Evolutionary conservation across 1,140 invertebrate genomes (phyloP).

Genomic region (Zophobas morio): DNA sequence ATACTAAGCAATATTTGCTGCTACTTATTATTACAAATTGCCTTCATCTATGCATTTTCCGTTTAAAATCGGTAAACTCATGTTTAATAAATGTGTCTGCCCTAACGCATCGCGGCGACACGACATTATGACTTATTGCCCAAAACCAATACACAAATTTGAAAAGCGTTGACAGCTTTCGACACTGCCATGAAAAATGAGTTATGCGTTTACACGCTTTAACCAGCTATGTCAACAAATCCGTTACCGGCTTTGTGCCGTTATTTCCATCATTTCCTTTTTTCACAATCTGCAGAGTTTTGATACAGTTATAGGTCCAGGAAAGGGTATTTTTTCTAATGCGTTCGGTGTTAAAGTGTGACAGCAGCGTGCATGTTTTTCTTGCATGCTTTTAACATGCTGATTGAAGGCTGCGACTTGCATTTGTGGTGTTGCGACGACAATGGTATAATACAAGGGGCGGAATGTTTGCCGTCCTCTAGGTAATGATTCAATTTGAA

Average conservation of each 20-base stretch:
- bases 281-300: constrained; percentile 15
- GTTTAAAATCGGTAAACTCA: not conserved
- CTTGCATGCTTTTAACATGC: constrained; percentile 6
- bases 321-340: not conserved
- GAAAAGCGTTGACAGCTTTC: constrained; percentile 41
- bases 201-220: constrained; percentile 42
- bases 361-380: constrained; percentile 19
- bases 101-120: constrained; percentile 1
- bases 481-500: constrained; percentile 68
- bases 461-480: constrained; percentile 64
- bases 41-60: too few relatives aligned
- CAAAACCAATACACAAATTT: constrained; percentile 43
- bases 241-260: constrained; percentile 31
- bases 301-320: not conserved
- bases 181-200: constrained; percentile 33
- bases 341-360: constrained; percentile 4
- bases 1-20: too few relatives aligned
- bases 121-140: constrained; percentile 30
- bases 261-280: constrained; percentile 16
- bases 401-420: constrained; percentile 23
- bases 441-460: constrained; percentile 63
- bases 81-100: constrained; percentile 46
- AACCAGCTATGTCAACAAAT: constrained; percentile 41
- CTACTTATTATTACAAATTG: too few relatives aligned
- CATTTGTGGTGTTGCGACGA: constrained; percentile 58